These are phyloP conservation scores for Diloba caeruleocephala DNA, from an alignment of 2,888 invertebrate genomes.

Conservation along the genomic window DNA sequence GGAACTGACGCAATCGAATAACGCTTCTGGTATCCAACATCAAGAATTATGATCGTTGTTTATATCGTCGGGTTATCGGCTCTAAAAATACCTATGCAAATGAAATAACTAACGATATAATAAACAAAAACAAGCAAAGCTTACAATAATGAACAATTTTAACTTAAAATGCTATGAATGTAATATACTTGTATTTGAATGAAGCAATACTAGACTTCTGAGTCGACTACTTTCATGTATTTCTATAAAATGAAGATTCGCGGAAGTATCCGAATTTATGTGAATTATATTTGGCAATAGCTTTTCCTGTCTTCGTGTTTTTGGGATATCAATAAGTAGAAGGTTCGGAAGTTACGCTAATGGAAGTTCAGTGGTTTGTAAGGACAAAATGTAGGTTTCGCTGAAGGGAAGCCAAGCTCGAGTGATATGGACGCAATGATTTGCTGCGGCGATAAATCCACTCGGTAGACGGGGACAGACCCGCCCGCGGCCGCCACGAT, in stretches of 20 bases:
- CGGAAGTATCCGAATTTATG: conserved; percentile 19
- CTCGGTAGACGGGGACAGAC: conserved; percentile 73
- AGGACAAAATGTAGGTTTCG: conserved; percentile 25
- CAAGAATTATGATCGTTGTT: conserved; percentile 28
- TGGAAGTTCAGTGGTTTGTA: conserved; percentile 39
- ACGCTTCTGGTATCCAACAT: conserved; percentile 38
- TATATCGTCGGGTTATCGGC: conserved; percentile 47
- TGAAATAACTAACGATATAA: conserved; percentile 43
- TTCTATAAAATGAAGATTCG: conserved; percentile 12
- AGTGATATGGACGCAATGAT: conserved; percentile 79
- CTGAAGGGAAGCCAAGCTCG: conserved; percentile 55
- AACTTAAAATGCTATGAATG: too few relatives aligned
- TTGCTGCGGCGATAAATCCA: conserved; percentile 81
- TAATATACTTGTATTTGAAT: conserved; percentile 32
- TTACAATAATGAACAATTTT: too few relatives aligned
- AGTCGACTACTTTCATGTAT: conserved; percentile 24
- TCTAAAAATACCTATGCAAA: conserved; percentile 57
- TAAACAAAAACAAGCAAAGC: conserved; percentile 47
- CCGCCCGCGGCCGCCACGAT: conserved; percentile 80
- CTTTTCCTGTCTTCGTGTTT: conserved; percentile 22
- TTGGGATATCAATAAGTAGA: conserved; percentile 28
- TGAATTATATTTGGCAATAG: conserved; percentile 22
- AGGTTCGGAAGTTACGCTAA: conserved; percentile 30
- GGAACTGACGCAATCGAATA: conserved; percentile 58
- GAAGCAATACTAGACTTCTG: conserved; percentile 20